phyloP scores from a whole-genome alignment of 2,797 vertebrate genomes.

The Thalassophryne amazonica region DNA sequence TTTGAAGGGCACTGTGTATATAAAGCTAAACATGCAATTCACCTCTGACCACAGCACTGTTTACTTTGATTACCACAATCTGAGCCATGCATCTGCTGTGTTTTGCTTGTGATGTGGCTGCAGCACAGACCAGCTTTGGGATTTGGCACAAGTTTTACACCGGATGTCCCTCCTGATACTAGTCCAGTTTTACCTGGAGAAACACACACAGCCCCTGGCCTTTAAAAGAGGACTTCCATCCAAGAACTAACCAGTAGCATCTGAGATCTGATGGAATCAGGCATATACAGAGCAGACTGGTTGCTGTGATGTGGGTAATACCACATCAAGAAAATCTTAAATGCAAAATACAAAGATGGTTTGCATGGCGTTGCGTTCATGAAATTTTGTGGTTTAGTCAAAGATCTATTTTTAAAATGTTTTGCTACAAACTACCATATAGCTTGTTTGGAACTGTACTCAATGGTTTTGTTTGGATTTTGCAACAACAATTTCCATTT shows the following conservation, averaged over 20 bases:
- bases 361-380: background rate
- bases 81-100: background rate
- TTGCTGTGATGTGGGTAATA: too few species aligned
- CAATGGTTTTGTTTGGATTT: background rate
- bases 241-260: too few species aligned
- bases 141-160: too few species aligned
- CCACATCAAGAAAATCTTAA: background rate
- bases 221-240: too few species aligned
- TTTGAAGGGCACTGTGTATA: too few species aligned
- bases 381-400: background rate
- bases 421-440: background rate
- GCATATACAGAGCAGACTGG: too few species aligned
- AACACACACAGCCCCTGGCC: too few species aligned
- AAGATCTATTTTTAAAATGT: background rate
- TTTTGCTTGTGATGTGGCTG: too few species aligned
- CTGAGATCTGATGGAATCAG: too few species aligned
- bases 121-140: too few species aligned
- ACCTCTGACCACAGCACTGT: background rate
- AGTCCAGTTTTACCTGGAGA: too few species aligned
- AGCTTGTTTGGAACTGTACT: background rate
- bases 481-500: background rate
- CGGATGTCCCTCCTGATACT: too few species aligned
- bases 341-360: constrained; percentile 2
- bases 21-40: background rate
- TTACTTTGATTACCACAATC: constrained; percentile 3